Evolutionary conservation across 2,113 vertebrate genomes (phyloP).

Genomic region (Ellobius talpinus): DNA sequence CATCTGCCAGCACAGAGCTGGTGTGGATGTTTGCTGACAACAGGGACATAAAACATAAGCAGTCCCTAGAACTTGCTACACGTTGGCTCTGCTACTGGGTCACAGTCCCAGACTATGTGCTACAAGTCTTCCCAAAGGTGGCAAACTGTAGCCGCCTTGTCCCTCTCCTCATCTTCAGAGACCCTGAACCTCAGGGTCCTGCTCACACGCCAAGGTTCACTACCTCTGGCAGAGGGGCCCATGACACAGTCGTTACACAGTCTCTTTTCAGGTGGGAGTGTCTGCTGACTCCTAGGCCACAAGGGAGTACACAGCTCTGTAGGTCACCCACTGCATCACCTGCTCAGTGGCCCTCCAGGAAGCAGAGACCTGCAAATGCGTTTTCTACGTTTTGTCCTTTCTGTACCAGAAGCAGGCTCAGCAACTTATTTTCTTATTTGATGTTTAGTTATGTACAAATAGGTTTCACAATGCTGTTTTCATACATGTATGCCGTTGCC

Average conservation of each 20-base stretch:
- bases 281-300: neutral
- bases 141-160: neutral
- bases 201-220: no score
- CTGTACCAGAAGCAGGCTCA: neutral
- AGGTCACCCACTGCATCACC: neutral
- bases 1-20: fast-evolving
- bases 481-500: neutral
- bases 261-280: neutral
- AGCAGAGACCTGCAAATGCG: neutral
- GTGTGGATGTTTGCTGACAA: neutral
- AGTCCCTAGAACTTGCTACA: neutral
- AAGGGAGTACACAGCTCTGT: neutral
- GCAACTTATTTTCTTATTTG: neutral
- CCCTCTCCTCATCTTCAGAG: neutral
- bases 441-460: neutral
- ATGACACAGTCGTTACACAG: neutral
- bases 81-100: neutral
- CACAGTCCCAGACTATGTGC: neutral
- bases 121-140: neutral
- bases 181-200: neutral
- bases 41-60: neutral
- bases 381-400: neutral
- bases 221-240: neutral
- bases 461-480: neutral
- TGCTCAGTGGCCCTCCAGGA: neutral